These are phyloP conservation scores for Tanypteryx hageni DNA, from an alignment of 2,888 invertebrate genomes.

Conservation along the genomic window DNA sequence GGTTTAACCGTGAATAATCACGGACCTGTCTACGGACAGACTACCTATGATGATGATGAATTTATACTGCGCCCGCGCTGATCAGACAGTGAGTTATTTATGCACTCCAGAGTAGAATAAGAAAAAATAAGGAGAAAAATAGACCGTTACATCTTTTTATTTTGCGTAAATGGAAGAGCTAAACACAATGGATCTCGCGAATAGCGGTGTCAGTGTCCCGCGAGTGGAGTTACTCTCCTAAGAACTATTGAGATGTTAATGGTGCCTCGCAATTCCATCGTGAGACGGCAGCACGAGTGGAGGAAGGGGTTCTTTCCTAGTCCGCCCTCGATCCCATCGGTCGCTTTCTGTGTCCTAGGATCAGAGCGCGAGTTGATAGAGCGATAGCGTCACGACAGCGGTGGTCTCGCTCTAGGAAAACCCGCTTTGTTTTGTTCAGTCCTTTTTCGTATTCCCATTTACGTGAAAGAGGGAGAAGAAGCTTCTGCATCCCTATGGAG, in stretches of 20 bases:
- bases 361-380: neutral
- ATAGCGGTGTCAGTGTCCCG: too few relatives aligned
- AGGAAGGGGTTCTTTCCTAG: neutral
- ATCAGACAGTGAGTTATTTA: too few relatives aligned
- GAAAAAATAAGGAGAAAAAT: too few relatives aligned
- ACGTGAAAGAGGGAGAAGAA: neutral
- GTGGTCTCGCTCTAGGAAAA: neutral
- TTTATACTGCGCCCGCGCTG: too few relatives aligned
- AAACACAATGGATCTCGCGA: too few relatives aligned
- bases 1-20: too few relatives aligned
- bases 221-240: neutral
- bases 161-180: too few relatives aligned
- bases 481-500: neutral
- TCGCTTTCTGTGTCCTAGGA: neutral
- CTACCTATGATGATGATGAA: too few relatives aligned
- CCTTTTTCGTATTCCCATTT: neutral
- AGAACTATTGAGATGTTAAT: constrained; percentile 22
- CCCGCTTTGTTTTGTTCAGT: neutral
- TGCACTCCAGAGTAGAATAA: too few relatives aligned
- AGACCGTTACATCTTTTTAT: too few relatives aligned
- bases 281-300: neutral
- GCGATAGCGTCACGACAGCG: neutral
- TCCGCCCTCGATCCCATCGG: neutral
- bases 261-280: neutral
- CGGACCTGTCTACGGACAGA: too few relatives aligned